Conservation (phyloP, 2,888 invertebrate genomes). For the Ormia ochracea region DNA sequence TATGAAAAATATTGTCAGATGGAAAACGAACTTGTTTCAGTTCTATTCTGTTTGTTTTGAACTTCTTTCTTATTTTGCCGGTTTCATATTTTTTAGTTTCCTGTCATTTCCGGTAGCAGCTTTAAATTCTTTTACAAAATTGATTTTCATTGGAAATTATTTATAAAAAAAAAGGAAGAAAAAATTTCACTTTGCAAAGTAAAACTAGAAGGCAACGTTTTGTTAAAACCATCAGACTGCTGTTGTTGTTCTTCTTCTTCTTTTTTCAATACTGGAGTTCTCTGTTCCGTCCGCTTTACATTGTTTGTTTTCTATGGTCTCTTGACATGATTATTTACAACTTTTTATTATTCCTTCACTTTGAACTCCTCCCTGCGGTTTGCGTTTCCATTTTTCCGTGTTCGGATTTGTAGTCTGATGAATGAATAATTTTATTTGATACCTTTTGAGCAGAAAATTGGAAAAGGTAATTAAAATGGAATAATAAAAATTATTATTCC, state of each 20-base stretch:
- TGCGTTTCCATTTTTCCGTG: not conserved
- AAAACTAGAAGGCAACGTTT: constrained; percentile 15
- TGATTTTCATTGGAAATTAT: constrained; percentile 41
- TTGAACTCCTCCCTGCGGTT: constrained; percentile 13
- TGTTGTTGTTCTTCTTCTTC: constrained; percentile 30
- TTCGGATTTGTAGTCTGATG: not conserved
- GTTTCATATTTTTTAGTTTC: constrained; percentile 46
- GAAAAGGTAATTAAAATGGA: not conserved
- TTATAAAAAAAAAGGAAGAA: too few relatives aligned
- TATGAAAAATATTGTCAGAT: not conserved
- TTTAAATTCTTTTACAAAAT: constrained; percentile 38
- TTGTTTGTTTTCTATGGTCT: constrained; percentile 51
- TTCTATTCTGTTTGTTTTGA: constrained; percentile 46
- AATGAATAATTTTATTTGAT: not conserved
- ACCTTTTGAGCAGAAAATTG: not conserved
- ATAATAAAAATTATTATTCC: not conserved
- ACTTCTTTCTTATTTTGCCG: constrained; percentile 29
- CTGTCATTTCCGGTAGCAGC: constrained; percentile 48
- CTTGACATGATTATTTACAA: constrained; percentile 55
- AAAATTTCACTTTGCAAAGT: not conserved
- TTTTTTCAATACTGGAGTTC: constrained; percentile 6
- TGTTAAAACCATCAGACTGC: constrained; percentile 14
- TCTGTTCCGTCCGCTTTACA: constrained; percentile 32
- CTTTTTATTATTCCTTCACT: constrained; percentile 9
- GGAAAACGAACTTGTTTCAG: not conserved